Evolutionary conservation across 1,140 invertebrate species (phyloP).

Genomic region (Spodoptera litura): DNA sequence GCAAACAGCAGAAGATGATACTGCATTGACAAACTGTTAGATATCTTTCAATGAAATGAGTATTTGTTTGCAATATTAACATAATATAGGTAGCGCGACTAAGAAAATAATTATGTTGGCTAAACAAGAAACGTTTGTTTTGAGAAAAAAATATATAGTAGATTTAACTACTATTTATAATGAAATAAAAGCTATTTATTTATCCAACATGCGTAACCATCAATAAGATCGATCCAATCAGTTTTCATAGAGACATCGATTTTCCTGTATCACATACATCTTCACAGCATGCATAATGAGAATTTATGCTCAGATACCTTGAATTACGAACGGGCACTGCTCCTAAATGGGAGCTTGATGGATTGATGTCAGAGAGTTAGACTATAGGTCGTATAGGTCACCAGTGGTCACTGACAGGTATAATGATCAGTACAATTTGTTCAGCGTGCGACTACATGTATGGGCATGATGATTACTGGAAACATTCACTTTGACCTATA

Average conservation of each 20-base stretch:
- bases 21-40: background rate
- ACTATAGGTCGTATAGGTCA: constrained; percentile 18
- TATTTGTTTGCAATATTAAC: too few relatives aligned
- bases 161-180: too few relatives aligned
- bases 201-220: background rate
- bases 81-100: too few relatives aligned
- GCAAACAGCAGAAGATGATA: background rate
- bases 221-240: constrained; percentile 19
- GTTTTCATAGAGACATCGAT: constrained; percentile 35
- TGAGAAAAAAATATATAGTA: too few relatives aligned
- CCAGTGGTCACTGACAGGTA: background rate
- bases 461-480: constrained; percentile 18
- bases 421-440: constrained; percentile 25
- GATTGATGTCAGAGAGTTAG: constrained; percentile 15
- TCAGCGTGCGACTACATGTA: constrained; percentile 13
- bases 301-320: constrained; percentile 28
- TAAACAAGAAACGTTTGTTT: background rate
- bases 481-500: constrained; percentile 25
- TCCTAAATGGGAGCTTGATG: constrained; percentile 22
- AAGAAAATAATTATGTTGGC: too few relatives aligned
- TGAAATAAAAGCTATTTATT: background rate
- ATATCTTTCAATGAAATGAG: background rate
- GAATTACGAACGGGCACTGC: background rate
- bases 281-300: constrained; percentile 30
- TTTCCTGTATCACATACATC: constrained; percentile 25